Conservation (phyloP, 2,888 invertebrate genomes). For the Lampropteryx suffumata region DNA sequence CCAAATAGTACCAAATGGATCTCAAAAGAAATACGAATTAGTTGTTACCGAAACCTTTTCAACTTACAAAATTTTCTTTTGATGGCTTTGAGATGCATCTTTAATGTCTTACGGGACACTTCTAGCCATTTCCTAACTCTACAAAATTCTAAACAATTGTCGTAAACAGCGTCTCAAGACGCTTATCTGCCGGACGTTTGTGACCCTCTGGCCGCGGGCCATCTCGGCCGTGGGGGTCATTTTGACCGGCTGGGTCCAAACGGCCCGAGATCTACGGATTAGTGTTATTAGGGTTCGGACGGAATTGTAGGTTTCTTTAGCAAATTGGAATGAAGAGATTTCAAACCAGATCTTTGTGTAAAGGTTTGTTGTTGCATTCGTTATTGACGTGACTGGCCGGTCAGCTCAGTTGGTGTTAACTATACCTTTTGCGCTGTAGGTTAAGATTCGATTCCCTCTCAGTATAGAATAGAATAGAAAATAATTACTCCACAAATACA, state of each 20-base stretch:
- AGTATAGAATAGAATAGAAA: too few relatives aligned
- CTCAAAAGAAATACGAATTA: too few relatives aligned
- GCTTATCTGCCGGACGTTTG: constrained; percentile 32
- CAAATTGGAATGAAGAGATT: constrained; percentile 21
- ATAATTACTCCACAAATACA: too few relatives aligned
- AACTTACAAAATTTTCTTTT: too few relatives aligned
- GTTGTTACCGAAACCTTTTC: too few relatives aligned
- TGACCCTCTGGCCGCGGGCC: constrained; percentile 17
- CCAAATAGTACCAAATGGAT: too few relatives aligned
- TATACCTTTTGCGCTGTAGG: too few relatives aligned
- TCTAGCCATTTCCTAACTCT: constrained; percentile 5
- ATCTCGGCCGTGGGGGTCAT: constrained; percentile 16
- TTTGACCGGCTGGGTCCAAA: constrained; percentile 12
- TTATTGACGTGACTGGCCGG: too few relatives aligned
- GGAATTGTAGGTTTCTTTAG: constrained; percentile 2
- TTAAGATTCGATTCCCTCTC: too few relatives aligned
- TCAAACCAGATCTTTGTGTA: background rate
- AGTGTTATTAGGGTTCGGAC: constrained; percentile 16
- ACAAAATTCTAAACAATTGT: constrained; percentile 20
- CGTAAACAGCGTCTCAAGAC: constrained; percentile 28
- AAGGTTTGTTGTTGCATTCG: constrained; percentile 2
- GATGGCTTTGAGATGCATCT: too few relatives aligned
- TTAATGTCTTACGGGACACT: too few relatives aligned
- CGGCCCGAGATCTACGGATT: constrained; percentile 14
- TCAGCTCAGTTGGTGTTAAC: too few relatives aligned